These are phyloP conservation scores for Nemotelus pantherinus DNA, from an alignment of 2,888 invertebrate genomes.

Conservation along the genomic window DNA sequence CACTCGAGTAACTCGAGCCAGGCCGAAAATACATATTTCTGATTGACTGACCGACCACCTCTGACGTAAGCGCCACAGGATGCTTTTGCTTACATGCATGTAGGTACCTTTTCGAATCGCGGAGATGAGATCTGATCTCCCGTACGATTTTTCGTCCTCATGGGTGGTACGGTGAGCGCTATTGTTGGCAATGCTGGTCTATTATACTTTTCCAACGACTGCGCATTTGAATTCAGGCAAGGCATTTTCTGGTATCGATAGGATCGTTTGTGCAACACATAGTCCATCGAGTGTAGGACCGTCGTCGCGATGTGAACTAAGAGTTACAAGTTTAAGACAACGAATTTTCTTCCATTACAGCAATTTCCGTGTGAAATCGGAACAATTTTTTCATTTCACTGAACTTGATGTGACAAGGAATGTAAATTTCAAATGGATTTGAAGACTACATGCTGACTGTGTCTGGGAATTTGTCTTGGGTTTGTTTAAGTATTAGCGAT, in stretches of 20 bases:
- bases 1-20: conserved; percentile 30
- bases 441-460: conserved; percentile 40
- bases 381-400: conserved; percentile 45
- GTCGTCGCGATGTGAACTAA: conserved; percentile 8
- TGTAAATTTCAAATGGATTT: conserved; percentile 19
- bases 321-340: conserved; percentile 19
- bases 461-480: conserved; percentile 34
- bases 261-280: not conserved
- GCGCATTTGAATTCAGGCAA: conserved; percentile 44
- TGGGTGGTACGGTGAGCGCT: conserved; percentile 35
- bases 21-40: conserved; percentile 5
- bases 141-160: conserved; percentile 21
- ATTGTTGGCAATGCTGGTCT: conserved; percentile 21
- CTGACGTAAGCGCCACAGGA: conserved; percentile 33
- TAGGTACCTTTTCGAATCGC: not conserved
- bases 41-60: conserved; percentile 42
- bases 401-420: conserved; percentile 21
- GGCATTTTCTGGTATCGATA: not conserved
- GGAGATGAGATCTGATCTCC: conserved; percentile 37
- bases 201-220: conserved; percentile 47
- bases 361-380: conserved; percentile 48
- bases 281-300: not conserved
- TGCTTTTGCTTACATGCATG: conserved; percentile 12
- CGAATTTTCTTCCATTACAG: conserved; percentile 46
- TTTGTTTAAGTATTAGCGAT: not conserved